These are phyloP conservation scores for Sebastes taczanowskii DNA, from an alignment of 2,797 vertebrate species.

Conservation along the genomic window DNA sequence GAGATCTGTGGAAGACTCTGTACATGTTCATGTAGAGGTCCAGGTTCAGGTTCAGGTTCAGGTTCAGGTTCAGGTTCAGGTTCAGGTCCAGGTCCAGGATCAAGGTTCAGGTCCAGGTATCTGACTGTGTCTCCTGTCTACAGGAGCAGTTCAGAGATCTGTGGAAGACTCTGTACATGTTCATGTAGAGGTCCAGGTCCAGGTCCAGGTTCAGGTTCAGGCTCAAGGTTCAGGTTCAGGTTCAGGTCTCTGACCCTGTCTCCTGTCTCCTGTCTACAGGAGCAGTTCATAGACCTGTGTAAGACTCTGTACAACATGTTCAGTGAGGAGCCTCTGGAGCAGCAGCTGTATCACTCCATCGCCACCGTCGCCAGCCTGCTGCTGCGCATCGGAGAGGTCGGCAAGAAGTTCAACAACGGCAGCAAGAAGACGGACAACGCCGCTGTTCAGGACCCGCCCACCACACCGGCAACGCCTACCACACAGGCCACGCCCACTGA, in stretches of 20 bases:
- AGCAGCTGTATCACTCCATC: conserved; percentile 95
- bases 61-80: conserved; percentile 57
- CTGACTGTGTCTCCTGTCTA: no score
- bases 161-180: no score
- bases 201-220: no score
- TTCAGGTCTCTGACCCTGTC: not conserved
- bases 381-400: conserved; percentile 93
- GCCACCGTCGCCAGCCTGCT: conserved; percentile 97
- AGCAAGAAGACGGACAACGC: conserved; percentile 64
- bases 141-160: no score
- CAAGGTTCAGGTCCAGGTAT: no score
- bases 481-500: no score
- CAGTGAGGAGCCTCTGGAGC: conserved; percentile 91
- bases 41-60: conserved; percentile 57
- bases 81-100: no score
- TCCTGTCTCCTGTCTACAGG: conserved; percentile 61
- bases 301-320: conserved; percentile 99
- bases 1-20: no score
- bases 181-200: no score
- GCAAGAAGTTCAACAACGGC: conserved; percentile 89
- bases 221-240: not conserved
- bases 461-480: not conserved
- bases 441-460: not conserved
- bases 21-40: no score
- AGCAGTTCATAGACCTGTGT: conserved; percentile 98